Evolutionary conservation across 2,888 invertebrate species (phyloP), one percentile per base, ranked within the genome.

Genomic region (Dermolepida albohirtum): DNA sequence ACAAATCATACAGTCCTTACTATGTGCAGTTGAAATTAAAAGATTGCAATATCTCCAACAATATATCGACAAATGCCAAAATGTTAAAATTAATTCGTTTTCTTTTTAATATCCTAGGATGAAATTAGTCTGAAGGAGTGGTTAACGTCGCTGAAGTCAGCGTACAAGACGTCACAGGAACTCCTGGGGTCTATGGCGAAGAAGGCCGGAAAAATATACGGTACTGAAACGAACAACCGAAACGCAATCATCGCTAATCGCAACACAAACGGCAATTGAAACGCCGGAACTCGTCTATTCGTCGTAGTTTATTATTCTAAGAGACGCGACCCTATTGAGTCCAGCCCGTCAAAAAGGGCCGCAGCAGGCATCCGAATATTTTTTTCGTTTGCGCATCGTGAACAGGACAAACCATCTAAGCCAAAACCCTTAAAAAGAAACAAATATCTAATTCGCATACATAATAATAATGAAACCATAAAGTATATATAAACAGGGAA

Each of bases 111-210:
- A 5, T 6, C 10, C 34, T 78, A 95, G 95, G 96, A 99, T 84
- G 97, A 98, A 87, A 98, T 99, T 81, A 96, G 98, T 70, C 90
- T 99, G 75, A 98, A 97, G 81, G 99, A 99, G 84, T 99, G 99
- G 99, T 93, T 97, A 73, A 88, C 94, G 70, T 97, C 98, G 62
- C 87, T 99, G 77, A 92, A 97, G 73, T 93, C 95, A 27, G 97
- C 98, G 40, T 98, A 98, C 87, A 97, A 97, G 85, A 90, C 94
- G 80, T 97, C 97, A 2, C 92, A 94, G 82, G 98, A 99, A 83
- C 89, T 99, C 78, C 88, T 99, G 69, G 95, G 97, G 64, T 95
- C 94, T 59, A 98, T 99, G 96, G 98, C 98, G 71, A 93, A 93
- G 83, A 99, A 99, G 85, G 98, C 97, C 41, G 97, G 97, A 75